Conservation (phyloP, 2,797 vertebrate species). For the Gymnoscopelus microlampas region DNA sequence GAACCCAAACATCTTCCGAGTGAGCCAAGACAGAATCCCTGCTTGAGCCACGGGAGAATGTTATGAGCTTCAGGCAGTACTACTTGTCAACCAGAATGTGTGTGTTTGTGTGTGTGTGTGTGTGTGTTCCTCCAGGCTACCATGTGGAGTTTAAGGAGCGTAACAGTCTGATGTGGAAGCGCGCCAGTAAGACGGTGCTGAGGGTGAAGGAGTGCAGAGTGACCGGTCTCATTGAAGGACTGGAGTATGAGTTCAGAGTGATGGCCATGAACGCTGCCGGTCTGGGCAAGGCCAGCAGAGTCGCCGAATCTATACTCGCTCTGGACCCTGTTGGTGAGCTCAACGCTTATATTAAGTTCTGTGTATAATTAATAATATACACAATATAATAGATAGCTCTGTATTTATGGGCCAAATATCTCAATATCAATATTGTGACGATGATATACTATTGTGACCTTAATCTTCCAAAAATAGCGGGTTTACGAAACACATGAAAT, state of each 20-base stretch:
- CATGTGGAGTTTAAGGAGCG: constrained; percentile 96
- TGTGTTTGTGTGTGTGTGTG: background rate
- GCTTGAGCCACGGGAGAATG: too few species aligned
- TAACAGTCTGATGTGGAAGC: constrained; percentile 98
- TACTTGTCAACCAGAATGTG: background rate
- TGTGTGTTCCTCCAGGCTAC: constrained; percentile 84
- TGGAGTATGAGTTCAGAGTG: constrained; percentile 99
- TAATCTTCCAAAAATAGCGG: too few species aligned
- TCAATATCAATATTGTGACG: too few species aligned
- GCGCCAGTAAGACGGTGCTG: constrained; percentile 91
- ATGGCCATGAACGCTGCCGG: constrained; percentile 97
- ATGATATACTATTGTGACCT: too few species aligned
- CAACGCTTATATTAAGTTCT: background rate
- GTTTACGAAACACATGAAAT: too few species aligned
- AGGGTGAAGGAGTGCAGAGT: constrained; percentile 97
- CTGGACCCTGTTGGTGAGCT: constrained; percentile 97
- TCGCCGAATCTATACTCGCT: constrained; percentile 90
- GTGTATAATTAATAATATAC: too few species aligned
- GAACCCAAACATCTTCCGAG: background rate
- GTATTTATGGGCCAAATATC: too few species aligned
- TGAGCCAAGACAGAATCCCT: background rate
- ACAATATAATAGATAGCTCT: too few species aligned
- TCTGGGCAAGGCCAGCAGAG: constrained; percentile 94
- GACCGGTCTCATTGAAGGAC: constrained; percentile 92
- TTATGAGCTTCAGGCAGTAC: too few species aligned